Conservation (phyloP, 2,113 vertebrate genomes). For the Phalacrocorax brasilianus region DNA sequence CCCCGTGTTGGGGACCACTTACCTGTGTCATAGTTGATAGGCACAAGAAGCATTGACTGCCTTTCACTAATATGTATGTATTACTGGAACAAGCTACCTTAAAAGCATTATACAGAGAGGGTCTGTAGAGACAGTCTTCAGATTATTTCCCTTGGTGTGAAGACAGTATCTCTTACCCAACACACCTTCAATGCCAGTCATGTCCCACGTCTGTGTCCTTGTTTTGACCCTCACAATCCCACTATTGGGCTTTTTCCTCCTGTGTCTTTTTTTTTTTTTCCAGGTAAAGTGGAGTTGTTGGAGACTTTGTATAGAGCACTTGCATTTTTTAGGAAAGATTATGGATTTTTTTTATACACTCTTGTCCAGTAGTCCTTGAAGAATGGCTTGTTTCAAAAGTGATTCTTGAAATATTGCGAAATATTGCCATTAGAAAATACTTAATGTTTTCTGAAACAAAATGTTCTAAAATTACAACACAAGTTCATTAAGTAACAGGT, state of each 20-base stretch:
- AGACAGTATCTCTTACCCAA: neutral
- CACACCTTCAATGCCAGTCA: neutral
- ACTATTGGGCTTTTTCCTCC: neutral
- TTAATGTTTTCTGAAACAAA: neutral
- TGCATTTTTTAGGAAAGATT: neutral
- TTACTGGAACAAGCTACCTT: neutral
- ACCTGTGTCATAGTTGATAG: constrained; percentile 19
- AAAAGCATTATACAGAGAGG: neutral
- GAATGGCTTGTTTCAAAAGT: neutral
- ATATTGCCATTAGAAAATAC: neutral
- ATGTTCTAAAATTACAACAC: neutral
- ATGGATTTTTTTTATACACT: neutral
- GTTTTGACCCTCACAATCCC: neutral
- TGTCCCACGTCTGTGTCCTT: neutral
- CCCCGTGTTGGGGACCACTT: neutral
- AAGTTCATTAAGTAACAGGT: neutral
- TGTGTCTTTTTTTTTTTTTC: neutral
- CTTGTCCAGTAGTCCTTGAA: constrained; percentile 35
- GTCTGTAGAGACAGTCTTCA: neutral
- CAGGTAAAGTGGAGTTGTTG: neutral
- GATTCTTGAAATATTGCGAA: neutral
- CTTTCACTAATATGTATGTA: neutral
- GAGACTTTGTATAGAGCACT: neutral
- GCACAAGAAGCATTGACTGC: constrained; percentile 17
- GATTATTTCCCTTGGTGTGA: neutral